These are phyloP conservation scores for Scelioninae gen. 1 DNA, from an alignment of 2,888 invertebrate species.

Conservation along the genomic window DNA sequence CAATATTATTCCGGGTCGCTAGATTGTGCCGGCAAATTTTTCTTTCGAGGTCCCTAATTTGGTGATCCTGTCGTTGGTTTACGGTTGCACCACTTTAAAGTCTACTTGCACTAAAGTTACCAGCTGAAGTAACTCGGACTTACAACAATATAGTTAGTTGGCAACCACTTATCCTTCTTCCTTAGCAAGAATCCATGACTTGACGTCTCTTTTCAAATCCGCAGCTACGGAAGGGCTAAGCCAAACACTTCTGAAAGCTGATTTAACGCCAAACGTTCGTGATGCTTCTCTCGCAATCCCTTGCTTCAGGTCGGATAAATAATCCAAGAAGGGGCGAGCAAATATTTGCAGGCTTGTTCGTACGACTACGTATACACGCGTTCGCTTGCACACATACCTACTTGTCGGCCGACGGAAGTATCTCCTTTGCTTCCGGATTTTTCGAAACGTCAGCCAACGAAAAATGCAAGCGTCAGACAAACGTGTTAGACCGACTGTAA, in stretches of 20 bases:
- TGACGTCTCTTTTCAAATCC: slow-evolving; percentile 50
- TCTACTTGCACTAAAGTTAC: slow-evolving; percentile 37
- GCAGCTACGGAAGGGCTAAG: slow-evolving; percentile 52
- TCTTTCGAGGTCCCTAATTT: slow-evolving; percentile 14
- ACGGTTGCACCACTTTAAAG: slow-evolving; percentile 21
- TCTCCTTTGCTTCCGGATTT: too few relatives aligned
- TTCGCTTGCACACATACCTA: too few relatives aligned
- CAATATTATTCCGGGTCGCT: background rate
- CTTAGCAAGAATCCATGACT: slow-evolving; percentile 18
- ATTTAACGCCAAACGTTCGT: slow-evolving; percentile 66
- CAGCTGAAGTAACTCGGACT: slow-evolving; percentile 34
- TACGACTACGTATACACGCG: slow-evolving; percentile 24
- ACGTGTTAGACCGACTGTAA: too few relatives aligned
- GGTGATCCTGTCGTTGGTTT: slow-evolving; percentile 7
- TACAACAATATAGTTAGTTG: slow-evolving; percentile 42
- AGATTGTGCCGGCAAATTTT: background rate
- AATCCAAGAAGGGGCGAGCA: slow-evolving; percentile 74
- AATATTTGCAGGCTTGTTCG: slow-evolving; percentile 74
- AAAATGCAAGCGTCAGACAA: too few relatives aligned
- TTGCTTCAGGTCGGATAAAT: slow-evolving; percentile 74
- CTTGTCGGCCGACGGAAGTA: too few relatives aligned
- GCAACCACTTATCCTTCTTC: slow-evolving; percentile 30
- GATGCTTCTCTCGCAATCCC: slow-evolving; percentile 70
- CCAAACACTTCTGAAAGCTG: slow-evolving; percentile 61
- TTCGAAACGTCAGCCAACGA: too few relatives aligned